Percentiles rank a stretch among this genome's conserved stretches.
These are phyloP conservation scores for Enteromius thamalakanensis DNA, from an alignment of 2,797 vertebrate genomes.

Conservation along the genomic window DNA sequence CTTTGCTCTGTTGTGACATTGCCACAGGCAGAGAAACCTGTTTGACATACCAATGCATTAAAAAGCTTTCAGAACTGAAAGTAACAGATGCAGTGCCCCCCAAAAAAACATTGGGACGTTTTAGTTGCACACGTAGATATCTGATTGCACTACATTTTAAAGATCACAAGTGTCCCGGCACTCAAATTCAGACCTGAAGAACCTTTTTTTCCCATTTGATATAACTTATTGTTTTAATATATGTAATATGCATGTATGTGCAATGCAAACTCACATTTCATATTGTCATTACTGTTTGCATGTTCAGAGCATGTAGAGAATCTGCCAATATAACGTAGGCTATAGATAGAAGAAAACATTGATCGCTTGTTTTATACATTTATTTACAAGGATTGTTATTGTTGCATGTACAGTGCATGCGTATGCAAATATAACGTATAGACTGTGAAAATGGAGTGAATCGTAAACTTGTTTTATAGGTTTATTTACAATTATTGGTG, in stretches of 20 bases:
- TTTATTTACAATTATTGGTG: background rate
- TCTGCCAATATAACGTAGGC: background rate
- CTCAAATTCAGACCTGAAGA: background rate
- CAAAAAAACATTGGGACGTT: background rate
- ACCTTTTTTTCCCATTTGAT: background rate
- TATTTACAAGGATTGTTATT: background rate
- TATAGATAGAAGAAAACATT: background rate
- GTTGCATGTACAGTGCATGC: background rate
- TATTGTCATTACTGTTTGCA: background rate
- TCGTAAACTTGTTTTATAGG: background rate
- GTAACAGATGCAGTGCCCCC: background rate
- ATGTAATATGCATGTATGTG: background rate
- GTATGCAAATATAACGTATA: background rate
- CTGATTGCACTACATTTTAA: background rate
- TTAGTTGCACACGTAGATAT: background rate
- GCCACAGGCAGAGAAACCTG: conserved; percentile 34
- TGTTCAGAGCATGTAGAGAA: background rate
- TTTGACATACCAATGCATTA: conserved; percentile 31
- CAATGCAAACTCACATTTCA: background rate
- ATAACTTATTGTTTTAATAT: background rate
- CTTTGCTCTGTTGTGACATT: conserved; percentile 8
- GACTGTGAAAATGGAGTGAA: background rate
- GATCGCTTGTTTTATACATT: background rate
- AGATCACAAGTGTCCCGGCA: background rate
- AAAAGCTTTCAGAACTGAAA: background rate